Percentiles rank a stretch among this genome's conserved stretches.
phyloP scores from a whole-genome alignment of 92 coral and sea anemone species.

The Metridium senile region DNA sequence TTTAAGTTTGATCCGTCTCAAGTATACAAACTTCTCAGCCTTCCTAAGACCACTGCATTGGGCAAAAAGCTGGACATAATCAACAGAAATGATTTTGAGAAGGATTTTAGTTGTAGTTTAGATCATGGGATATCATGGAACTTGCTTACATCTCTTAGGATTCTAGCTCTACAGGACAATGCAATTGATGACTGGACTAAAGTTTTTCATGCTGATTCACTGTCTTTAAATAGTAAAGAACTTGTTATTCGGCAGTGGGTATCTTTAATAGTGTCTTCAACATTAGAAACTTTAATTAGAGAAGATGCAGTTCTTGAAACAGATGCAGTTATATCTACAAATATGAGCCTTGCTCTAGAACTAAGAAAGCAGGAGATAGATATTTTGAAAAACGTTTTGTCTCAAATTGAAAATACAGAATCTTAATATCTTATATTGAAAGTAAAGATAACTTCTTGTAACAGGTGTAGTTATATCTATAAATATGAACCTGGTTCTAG shows the following conservation, averaged over 20 bases:
- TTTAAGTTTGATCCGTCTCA: constrained; percentile 33
- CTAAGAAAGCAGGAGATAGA: constrained; percentile 66
- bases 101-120: constrained; percentile 60
- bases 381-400: constrained; percentile 45
- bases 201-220: constrained; percentile 35
- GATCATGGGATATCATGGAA: constrained; percentile 85
- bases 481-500: constrained; percentile 45
- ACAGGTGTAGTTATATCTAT: constrained; percentile 11
- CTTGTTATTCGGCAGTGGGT: constrained; percentile 39
- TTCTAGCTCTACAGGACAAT: constrained; percentile 64
- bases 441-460: too few relatives aligned
- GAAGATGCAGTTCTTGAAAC: background rate
- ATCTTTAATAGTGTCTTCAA: constrained; percentile 35
- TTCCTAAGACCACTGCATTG: constrained; percentile 16
- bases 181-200: constrained; percentile 47
- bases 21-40: constrained; percentile 43
- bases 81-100: constrained; percentile 48
- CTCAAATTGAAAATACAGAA: background rate
- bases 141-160: constrained; percentile 48
- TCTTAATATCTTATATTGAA: background rate
- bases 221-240: constrained; percentile 32
- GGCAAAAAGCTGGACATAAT: constrained; percentile 53
- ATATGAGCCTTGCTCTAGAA: constrained; percentile 40
- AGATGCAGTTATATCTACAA: constrained; percentile 26
- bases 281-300: constrained; percentile 27